Percentiles rank a stretch among this genome's conserved stretches.
These are phyloP conservation scores for Centroberyx gerrardi DNA, from an alignment of 2,797 vertebrate species.

Conservation along the genomic window DNA sequence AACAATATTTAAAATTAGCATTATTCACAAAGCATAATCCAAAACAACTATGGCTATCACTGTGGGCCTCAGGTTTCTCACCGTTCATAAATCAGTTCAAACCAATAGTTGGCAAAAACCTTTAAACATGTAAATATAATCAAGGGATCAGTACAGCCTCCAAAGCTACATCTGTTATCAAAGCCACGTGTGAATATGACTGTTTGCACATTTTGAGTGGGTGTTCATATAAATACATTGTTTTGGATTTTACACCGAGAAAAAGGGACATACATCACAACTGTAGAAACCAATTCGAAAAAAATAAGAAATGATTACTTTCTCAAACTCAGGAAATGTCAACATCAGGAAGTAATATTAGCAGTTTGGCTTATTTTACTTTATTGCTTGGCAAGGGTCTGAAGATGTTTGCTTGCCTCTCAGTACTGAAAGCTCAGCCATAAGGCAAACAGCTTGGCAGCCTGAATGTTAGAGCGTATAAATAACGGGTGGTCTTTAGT, in stretches of 20 bases:
- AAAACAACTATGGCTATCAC: too few species aligned
- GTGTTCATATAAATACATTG: conserved; percentile 4
- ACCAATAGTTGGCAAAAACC: too few species aligned
- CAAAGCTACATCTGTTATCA: too few species aligned
- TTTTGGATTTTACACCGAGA: neutral
- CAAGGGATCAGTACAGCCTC: too few species aligned
- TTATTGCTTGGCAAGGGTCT: neutral
- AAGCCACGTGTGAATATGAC: conserved; percentile 17
- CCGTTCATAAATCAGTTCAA: too few species aligned
- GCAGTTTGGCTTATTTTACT: neutral
- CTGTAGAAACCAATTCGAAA: neutral
- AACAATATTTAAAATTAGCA: too few species aligned
- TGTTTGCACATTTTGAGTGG: conserved; percentile 12
- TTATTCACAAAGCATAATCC: too few species aligned
- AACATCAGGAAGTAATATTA: too few species aligned
- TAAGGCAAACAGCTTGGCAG: conserved; percentile 62
- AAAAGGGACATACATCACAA: neutral
- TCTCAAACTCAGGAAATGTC: too few species aligned
- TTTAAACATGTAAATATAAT: too few species aligned
- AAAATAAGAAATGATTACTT: neutral
- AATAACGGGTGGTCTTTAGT: conserved; percentile 72
- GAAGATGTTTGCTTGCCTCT: conserved; percentile 35
- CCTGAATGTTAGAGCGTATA: conserved; percentile 42
- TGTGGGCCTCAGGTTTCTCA: too few species aligned
- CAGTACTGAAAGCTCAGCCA: conserved; percentile 40